Evolutionary conservation across 2,113 vertebrate genomes (phyloP).

Genomic region (Circaetus gallicus): DNA sequence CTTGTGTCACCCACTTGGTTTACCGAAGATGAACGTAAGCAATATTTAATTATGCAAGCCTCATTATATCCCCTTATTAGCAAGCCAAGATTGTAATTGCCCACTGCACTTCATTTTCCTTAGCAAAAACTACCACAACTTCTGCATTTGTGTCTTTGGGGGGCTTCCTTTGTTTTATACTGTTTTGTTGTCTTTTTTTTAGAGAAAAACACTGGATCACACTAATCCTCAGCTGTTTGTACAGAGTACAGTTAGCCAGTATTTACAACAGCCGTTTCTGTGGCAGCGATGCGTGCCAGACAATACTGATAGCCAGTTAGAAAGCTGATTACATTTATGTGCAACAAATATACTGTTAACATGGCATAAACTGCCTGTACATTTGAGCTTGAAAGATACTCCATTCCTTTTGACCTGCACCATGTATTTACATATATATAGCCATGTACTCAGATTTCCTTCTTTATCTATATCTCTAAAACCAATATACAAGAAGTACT

Average conservation of each 20-base stretch:
- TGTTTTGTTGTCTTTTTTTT: not conserved
- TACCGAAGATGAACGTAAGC: slow-evolving; percentile 34
- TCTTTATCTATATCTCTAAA: not conserved
- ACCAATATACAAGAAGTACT: not conserved
- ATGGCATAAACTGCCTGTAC: not conserved
- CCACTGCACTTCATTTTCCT: not conserved
- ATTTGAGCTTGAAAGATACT: not conserved
- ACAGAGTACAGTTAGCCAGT: not conserved
- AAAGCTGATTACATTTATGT: not conserved
- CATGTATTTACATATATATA: not conserved
- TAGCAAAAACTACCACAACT: not conserved
- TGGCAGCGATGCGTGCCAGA: slow-evolving; percentile 5
- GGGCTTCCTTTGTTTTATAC: not conserved
- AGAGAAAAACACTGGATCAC: not conserved
- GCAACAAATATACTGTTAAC: slow-evolving; percentile 29
- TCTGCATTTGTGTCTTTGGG: not conserved
- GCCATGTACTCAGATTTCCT: not conserved
- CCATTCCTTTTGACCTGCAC: not conserved
- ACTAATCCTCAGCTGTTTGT: slow-evolving; percentile 5
- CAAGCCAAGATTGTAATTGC: slow-evolving; percentile 38
- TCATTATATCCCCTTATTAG: slow-evolving; percentile 35
- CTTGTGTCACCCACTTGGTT: slow-evolving; percentile 37
- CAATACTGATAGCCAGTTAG: not conserved
- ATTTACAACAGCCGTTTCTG: not conserved
- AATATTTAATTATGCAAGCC: slow-evolving; percentile 50